These are phyloP conservation scores for Rhynchophorus ferrugineus DNA, from an alignment of 1,140 invertebrate genomes.

Conservation along the genomic window DNA sequence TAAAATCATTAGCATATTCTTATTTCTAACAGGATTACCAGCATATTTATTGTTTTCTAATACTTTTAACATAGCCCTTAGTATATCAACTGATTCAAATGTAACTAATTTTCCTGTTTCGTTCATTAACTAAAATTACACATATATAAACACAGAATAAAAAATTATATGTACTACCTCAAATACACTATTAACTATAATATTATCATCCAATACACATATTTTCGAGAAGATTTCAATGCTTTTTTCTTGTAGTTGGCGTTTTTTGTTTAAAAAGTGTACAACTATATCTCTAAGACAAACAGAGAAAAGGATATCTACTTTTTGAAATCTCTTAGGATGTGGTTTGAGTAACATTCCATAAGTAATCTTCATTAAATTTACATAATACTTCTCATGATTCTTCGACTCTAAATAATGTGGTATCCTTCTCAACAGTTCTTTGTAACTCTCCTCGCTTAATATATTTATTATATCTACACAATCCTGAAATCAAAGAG, in stretches of 20 bases:
- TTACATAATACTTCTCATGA: slow-evolving; percentile 16
- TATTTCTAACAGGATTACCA: slow-evolving; percentile 10
- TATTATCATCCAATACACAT: slow-evolving; percentile 12
- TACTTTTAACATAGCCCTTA: slow-evolving; percentile 11
- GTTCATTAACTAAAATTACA: slow-evolving; percentile 15
- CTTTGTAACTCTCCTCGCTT: slow-evolving; percentile 17
- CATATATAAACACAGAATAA: slow-evolving; percentile 3
- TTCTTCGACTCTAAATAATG: slow-evolving; percentile 20
- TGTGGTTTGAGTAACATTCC: slow-evolving; percentile 14
- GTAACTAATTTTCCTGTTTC: slow-evolving; percentile 13
- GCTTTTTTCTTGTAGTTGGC: slow-evolving; percentile 12
- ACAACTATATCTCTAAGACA: slow-evolving; percentile 15
- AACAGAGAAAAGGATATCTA: slow-evolving; percentile 17
- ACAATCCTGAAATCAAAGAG: slow-evolving; percentile 18
- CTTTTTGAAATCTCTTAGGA: slow-evolving; percentile 8
- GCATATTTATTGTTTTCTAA: slow-evolving; percentile 13
- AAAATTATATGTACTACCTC: slow-evolving; percentile 3
- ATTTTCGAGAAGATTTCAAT: slow-evolving; percentile 20
- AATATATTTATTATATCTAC: slow-evolving; percentile 22
- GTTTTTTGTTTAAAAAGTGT: slow-evolving; percentile 18
- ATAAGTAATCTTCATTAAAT: slow-evolving; percentile 19
- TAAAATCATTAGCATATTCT: slow-evolving; percentile 19
- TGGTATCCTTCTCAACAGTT: slow-evolving; percentile 14
- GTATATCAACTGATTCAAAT: slow-evolving; percentile 6
- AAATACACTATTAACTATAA: slow-evolving; percentile 16